Evolutionary conservation across 2,113 vertebrate genomes (phyloP).

Genomic region (Rhipidura dahli): DNA sequence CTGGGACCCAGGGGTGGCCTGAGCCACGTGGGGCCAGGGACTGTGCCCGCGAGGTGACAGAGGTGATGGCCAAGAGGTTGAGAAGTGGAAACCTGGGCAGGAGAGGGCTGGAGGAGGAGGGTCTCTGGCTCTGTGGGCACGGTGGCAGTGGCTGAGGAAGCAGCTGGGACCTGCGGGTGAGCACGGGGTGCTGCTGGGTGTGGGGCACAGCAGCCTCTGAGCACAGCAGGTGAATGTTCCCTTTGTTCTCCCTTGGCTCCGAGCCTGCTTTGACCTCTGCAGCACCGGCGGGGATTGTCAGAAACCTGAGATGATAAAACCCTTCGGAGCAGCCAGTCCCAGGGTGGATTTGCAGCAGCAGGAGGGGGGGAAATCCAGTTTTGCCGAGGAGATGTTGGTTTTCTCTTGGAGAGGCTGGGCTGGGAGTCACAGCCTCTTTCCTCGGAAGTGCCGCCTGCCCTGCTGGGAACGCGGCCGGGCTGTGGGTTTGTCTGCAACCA

Average conservation of each 20-base stretch:
- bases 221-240: background rate
- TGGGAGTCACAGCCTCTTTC: background rate
- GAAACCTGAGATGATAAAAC: slow-evolving; percentile 28
- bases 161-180: background rate
- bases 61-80: background rate
- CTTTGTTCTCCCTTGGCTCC: background rate
- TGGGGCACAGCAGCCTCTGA: background rate
- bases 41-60: rapidly evolving
- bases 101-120: background rate
- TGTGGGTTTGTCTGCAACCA: background rate
- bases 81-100: background rate
- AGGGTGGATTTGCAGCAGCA: background rate
- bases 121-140: background rate
- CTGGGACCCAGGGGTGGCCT: background rate
- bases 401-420: background rate
- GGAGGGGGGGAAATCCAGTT: background rate
- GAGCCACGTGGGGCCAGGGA: rapidly evolving
- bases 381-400: background rate
- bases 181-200: background rate
- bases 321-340: background rate
- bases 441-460: background rate
- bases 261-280: background rate
- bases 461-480: rapidly evolving
- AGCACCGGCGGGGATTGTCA: background rate
- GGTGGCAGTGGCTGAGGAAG: background rate